Evolutionary conservation across 2,888 invertebrate genomes (phyloP).

Genomic region (Diarsia rubi): DNA sequence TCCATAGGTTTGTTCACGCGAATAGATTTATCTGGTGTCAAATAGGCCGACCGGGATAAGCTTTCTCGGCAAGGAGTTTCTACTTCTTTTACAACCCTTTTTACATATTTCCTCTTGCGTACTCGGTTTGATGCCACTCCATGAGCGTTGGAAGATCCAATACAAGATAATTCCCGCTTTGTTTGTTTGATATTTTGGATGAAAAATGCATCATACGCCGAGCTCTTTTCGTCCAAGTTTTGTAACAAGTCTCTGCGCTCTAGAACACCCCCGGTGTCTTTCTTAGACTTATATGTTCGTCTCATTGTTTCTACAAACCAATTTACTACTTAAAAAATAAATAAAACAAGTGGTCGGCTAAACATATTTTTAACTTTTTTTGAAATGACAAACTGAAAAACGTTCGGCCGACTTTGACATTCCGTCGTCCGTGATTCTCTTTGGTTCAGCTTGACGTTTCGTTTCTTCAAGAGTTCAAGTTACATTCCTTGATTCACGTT

Average conservation of each 20-base stretch:
- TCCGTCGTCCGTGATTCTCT: not conserved
- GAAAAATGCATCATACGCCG: slow-evolving; percentile 85
- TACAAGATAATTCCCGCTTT: slow-evolving; percentile 82
- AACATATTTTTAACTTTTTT: slow-evolving; percentile 38
- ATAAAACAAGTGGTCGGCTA: not conserved
- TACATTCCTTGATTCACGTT: too few species aligned
- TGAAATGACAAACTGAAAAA: slow-evolving; percentile 41
- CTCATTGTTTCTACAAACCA: slow-evolving; percentile 71
- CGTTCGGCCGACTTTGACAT: slow-evolving; percentile 21
- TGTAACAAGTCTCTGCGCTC: slow-evolving; percentile 81
- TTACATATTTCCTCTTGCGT: slow-evolving; percentile 86
- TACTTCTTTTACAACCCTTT: slow-evolving; percentile 80
- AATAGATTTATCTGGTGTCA: slow-evolving; percentile 87
- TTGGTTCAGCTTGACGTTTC: not conserved
- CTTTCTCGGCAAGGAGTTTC: slow-evolving; percentile 70
- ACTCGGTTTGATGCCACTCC: slow-evolving; percentile 77
- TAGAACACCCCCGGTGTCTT: slow-evolving; percentile 76
- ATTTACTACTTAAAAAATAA: slow-evolving; percentile 18
- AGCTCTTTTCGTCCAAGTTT: slow-evolving; percentile 80
- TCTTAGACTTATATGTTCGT: slow-evolving; percentile 85
- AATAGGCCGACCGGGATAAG: slow-evolving; percentile 73
- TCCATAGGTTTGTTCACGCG: slow-evolving; percentile 84
- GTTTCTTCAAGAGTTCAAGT: not conserved
- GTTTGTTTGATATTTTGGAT: slow-evolving; percentile 88
- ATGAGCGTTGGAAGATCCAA: slow-evolving; percentile 74